A percentile compares a stretch with the other conserved stretches of the same genome.
These are phyloP conservation scores for Thymelicus acteon DNA, from an alignment of 2,888 invertebrate species.

Conservation along the genomic window DNA sequence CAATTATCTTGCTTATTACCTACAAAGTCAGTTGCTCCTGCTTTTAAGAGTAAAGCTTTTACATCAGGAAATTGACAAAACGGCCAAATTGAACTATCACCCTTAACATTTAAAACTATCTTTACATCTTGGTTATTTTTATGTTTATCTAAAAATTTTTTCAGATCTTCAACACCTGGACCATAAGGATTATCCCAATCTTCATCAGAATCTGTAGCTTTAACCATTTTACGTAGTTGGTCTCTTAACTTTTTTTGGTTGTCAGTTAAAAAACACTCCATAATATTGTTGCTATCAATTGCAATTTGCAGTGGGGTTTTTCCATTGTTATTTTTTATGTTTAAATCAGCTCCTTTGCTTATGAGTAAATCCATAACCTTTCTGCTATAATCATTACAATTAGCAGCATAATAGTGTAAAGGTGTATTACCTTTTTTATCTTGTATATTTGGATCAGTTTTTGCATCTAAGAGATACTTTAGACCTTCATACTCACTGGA, in stretches of 20 bases:
- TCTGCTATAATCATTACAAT: too few species aligned
- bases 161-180: conserved; percentile 23
- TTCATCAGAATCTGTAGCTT: too few species aligned
- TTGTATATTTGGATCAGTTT: conserved; percentile 18
- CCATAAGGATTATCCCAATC: too few species aligned
- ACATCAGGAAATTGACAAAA: too few species aligned
- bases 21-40: conserved; percentile 23
- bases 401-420: too few species aligned
- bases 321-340: too few species aligned
- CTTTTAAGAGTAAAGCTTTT: conserved; percentile 17
- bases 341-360: too few species aligned
- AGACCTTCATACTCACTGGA: too few species aligned
- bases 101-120: conserved; percentile 21
- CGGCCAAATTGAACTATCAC: too few species aligned
- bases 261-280: conserved; percentile 18
- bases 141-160: conserved; percentile 18
- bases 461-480: conserved; percentile 26
- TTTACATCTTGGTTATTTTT: conserved; percentile 17
- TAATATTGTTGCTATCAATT: conserved; percentile 20
- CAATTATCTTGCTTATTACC: too few species aligned
- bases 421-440: conserved; percentile 15
- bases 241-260: conserved; percentile 15
- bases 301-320: conserved; percentile 22
- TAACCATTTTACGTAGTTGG: too few species aligned
- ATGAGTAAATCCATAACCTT: too few species aligned